Conservation (phyloP, 2,113 vertebrate species). For the Physeter macrocephalus region DNA sequence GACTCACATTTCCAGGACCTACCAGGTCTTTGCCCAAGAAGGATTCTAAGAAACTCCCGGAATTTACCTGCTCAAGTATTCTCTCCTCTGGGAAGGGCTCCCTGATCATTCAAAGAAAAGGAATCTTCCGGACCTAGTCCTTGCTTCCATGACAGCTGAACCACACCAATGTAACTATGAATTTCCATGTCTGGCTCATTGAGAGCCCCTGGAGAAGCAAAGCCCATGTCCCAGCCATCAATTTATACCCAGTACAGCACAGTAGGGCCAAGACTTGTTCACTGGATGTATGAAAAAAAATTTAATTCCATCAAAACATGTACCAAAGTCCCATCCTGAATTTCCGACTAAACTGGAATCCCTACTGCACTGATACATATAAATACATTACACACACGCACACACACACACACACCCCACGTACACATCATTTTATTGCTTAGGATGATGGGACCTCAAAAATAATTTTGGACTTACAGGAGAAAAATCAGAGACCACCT, state of each 20-base stretch:
- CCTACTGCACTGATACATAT: neutral
- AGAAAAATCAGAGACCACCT: neutral
- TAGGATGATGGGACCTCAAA: neutral
- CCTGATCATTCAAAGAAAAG: neutral
- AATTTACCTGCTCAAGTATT: neutral
- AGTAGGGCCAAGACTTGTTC: neutral
- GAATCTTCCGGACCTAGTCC: neutral
- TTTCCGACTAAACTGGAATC: neutral
- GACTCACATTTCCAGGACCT: neutral
- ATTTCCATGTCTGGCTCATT: neutral
- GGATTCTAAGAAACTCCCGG: neutral
- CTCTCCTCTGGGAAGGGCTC: neutral
- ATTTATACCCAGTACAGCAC: accelerated
- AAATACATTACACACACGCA: accelerated
- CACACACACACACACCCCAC: neutral
- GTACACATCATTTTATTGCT: neutral
- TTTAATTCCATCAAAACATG: neutral
- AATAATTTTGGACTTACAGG: neutral
- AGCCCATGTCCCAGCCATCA: neutral
- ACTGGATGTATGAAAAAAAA: neutral
- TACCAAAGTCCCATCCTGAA: neutral
- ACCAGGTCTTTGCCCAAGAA: neutral
- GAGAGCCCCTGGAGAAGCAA: neutral
- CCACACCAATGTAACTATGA: neutral
- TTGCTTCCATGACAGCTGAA: neutral